Evolutionary conservation across 2,113 vertebrate genomes (phyloP), one percentile per base, ranked within the genome.

Genomic region (Gasterosteus nipponicus): DNA sequence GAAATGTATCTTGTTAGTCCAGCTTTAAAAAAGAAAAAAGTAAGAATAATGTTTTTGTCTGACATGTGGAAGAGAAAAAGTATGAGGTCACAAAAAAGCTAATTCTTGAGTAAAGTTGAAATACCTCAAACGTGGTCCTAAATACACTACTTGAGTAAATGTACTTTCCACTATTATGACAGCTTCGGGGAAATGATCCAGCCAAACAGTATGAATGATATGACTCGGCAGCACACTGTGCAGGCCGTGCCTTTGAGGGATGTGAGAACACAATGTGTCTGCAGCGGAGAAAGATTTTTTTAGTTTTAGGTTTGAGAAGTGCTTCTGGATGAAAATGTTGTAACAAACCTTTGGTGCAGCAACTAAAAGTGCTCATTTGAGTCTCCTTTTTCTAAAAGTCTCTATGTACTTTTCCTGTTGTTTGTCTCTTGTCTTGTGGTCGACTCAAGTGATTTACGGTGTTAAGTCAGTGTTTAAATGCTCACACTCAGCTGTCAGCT

Each of bases 131-230:
- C 5, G 12, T 14, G 22, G 22, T 7, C 53, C 26, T 3, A 57
- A 51, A 12, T 6, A 7, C 33, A 38, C 15, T 35, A 38, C 29
- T 59, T 19, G 31, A 35, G 57, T 35, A 33, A 35, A 35, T 35
- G 9, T 19, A 19, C 33, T 38, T 31, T 64, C 41, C 22, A 64
- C 26, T 42, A 64, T 29, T 18, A 38, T 56, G 60, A 60, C 39
- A 9, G 65, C 66, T 42, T 18, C 29, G 33, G 54, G 16, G 46
- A 56, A 47, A 69, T 4, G 18, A 26, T 53, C 42, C 49, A 46
- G 59, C 38, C 35, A 14, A 41, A 57, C 11, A 33, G 49, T 42
- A 66, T 66, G 53, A 31, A 70, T 78, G 54, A 70, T 61, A 60
- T 47, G 26, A 75, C 54, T 19, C 3, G 16, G 26, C 1, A 26